Percentiles rank a stretch among this genome's conserved stretches.
Conservation (phyloP, 2,113 vertebrate genomes). For the Sinosuthora webbiana region DNA sequence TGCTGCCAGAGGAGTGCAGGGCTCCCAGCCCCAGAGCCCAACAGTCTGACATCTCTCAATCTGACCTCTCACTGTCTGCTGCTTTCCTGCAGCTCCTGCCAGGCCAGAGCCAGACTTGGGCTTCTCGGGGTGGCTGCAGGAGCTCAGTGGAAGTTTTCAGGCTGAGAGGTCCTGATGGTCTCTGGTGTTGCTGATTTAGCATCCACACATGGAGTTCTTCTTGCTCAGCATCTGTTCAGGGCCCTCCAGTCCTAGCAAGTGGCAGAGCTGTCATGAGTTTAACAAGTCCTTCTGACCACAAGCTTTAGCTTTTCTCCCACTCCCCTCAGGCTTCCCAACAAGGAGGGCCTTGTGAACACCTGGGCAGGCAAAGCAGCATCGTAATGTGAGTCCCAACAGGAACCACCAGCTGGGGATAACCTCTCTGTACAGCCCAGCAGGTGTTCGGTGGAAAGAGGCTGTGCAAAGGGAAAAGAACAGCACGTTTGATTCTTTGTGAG, state of each 20-base stretch:
- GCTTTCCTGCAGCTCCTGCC: background rate
- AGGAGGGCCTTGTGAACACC: background rate
- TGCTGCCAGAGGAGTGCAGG: background rate
- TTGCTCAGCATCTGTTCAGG: background rate
- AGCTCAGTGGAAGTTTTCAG: background rate
- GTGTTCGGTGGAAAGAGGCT: background rate
- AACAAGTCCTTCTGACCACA: background rate
- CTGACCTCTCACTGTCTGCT: background rate
- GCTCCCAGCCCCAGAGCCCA: background rate
- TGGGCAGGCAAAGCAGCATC: background rate
- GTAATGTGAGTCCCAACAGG: background rate
- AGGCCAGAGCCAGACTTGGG: background rate
- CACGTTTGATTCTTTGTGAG: background rate
- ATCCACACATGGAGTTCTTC: rapidly evolving
- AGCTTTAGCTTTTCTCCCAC: background rate
- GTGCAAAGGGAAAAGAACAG: background rate
- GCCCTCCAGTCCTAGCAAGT: background rate
- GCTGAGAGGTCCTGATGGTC: rapidly evolving
- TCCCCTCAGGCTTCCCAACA: background rate
- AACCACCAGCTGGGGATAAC: background rate
- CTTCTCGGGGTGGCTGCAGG: background rate
- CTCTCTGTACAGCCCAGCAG: background rate
- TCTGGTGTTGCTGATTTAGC: background rate
- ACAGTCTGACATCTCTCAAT: background rate
- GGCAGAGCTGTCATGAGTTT: background rate